Evolutionary conservation across 2,113 vertebrate genomes (phyloP), one percentile per base, ranked within the genome.

Genomic region (Odobenus rosmarus): DNA sequence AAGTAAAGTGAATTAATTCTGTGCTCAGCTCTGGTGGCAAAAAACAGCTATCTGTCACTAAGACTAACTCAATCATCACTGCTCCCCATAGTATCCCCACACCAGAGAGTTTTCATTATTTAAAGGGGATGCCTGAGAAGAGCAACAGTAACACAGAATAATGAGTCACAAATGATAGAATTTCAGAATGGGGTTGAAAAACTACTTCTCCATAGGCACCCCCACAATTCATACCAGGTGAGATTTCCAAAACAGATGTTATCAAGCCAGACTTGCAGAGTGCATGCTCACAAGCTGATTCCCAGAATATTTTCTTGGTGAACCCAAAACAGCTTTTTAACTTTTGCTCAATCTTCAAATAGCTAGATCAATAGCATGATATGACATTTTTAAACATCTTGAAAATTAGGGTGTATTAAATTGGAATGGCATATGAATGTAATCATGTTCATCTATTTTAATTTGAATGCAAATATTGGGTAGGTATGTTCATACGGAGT

Each of bases 1-100:
- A 55, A 57, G 4, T 57, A 67, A 94, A 90, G 46, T 96, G 28
- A 94, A 82, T 92, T 92, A 95, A 86, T 79, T 88, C 69, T 93
- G 26, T 88, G 51, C 53, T 92, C 18, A 79, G 53, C 31, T 95
- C 46, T 81, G 4, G 64, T 51, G 36, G 26, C 21, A 94, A 95
- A 88, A 89, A 74, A 87, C 26, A 81, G 39, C 4, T 59, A 61
- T 71, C 71, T 80, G 62, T 96, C 77, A 88, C 51, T 89, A 94
- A 79, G 39, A 96, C 18, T 67, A 92, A 77, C 33, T 92, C 59
- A 92, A 11, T 88, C 81, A 23, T 90, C 94, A 33, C 26, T 72
- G 33, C 12, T 83, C 36, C 26, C 33, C 36, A 26, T 11, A 86
- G 59, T 33, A 36, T 82, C 21, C 31, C 15, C 46, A 88, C 69